phyloP scores from a whole-genome alignment of 2,797 vertebrate genomes.

The Rhyacichthys aspro region DNA sequence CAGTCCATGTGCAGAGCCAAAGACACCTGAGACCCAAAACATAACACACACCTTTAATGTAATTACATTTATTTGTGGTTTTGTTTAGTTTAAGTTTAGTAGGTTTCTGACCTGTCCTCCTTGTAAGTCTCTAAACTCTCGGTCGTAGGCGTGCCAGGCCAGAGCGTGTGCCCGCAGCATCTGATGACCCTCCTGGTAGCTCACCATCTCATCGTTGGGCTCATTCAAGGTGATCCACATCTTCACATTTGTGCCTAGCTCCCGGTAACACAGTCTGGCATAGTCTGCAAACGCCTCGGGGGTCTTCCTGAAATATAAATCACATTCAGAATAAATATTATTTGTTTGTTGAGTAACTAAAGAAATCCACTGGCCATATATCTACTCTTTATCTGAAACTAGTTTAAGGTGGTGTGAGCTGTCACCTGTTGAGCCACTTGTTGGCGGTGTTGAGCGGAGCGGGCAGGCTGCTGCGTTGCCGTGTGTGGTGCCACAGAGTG shows the following conservation, averaged over 20 bases:
- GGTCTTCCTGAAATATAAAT: slow-evolving; percentile 64
- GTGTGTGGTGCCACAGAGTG: slow-evolving; percentile 90
- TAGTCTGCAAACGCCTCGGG: slow-evolving; percentile 88
- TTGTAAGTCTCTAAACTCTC: slow-evolving; percentile 85
- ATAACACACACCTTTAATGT: background rate
- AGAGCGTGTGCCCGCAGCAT: slow-evolving; percentile 90
- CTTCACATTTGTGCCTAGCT: slow-evolving; percentile 87
- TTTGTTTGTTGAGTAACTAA: too few relatives aligned
- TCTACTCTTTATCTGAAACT: too few relatives aligned
- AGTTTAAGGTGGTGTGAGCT: too few relatives aligned
- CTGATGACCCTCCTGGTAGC: slow-evolving; percentile 87
- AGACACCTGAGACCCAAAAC: slow-evolving; percentile 77
- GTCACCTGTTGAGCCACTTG: slow-evolving; percentile 86
- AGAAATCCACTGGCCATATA: too few relatives aligned
- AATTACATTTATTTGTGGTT: background rate
- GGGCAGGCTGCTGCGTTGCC: slow-evolving; percentile 86
- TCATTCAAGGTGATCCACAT: slow-evolving; percentile 96
- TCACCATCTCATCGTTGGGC: slow-evolving; percentile 86
- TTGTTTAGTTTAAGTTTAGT: background rate
- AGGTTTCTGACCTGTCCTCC: slow-evolving; percentile 84
- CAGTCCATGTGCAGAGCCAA: slow-evolving; percentile 93
- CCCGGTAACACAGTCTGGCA: slow-evolving; percentile 88
- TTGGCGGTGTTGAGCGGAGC: slow-evolving; percentile 76
- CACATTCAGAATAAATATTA: background rate
- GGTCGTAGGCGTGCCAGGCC: slow-evolving; percentile 89